A percentile compares a stretch with the other conserved stretches of the same genome.
phyloP scores from a whole-genome alignment of 35 echinoderm and acorn worm species.

The Acanthaster planci region DNA sequence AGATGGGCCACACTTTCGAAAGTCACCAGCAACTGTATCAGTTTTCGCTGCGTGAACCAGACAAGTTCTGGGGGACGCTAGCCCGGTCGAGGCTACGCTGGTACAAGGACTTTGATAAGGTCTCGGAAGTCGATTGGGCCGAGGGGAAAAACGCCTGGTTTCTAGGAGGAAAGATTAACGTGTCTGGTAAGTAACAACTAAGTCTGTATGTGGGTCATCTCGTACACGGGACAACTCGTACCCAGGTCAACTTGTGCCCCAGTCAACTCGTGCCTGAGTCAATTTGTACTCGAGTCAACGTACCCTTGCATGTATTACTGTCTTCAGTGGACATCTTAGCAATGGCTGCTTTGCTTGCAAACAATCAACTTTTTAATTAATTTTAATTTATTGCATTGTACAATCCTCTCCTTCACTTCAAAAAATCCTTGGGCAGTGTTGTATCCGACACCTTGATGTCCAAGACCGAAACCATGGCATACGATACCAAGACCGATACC shows the following conservation, averaged over 20 bases:
- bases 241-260: too few species aligned
- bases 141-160: constrained; percentile 87
- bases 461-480: too few species aligned
- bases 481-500: too few species aligned
- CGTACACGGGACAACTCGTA: background rate
- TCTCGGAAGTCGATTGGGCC: constrained; percentile 66
- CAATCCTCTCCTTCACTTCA: too few species aligned
- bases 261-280: background rate
- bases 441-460: too few species aligned
- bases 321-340: background rate
- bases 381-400: too few species aligned
- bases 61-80: constrained; percentile 76
- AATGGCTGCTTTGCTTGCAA: too few species aligned
- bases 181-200: constrained; percentile 53
- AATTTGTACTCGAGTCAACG: background rate
- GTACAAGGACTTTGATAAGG: constrained; percentile 76
- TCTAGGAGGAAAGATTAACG: constrained; percentile 79
- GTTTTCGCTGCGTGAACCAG: constrained; percentile 70
- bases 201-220: background rate
- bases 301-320: background rate
- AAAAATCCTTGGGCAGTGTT: too few species aligned
- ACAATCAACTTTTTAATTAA: background rate
- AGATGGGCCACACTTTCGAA: constrained; percentile 54
- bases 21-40: constrained; percentile 68
- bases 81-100: constrained; percentile 72